These are phyloP conservation scores for Ypsolopha sequella DNA, from an alignment of 2,888 invertebrate species.

Conservation along the genomic window DNA sequence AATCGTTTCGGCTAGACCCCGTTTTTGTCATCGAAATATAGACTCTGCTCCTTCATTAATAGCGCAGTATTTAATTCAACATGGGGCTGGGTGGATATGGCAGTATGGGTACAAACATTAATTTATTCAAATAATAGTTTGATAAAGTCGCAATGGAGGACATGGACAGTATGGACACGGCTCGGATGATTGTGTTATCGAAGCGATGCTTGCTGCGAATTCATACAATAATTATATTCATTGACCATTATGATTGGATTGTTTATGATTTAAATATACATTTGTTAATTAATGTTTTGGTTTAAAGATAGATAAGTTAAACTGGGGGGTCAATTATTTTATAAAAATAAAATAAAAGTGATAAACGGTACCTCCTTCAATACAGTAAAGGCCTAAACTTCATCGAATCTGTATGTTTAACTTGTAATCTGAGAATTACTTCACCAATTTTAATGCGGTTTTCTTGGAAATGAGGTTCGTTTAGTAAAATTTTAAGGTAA, in stretches of 20 bases:
- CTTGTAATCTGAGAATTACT: too few relatives aligned
- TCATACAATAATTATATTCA: constrained; percentile 9
- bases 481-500: too few relatives aligned
- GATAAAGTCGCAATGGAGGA: constrained; percentile 53
- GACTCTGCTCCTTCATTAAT: background rate
- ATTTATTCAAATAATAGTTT: constrained; percentile 51
- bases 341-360: too few relatives aligned
- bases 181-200: constrained; percentile 26
- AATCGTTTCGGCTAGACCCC: constrained; percentile 28
- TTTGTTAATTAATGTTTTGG: background rate
- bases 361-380: background rate
- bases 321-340: too few relatives aligned
- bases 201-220: constrained; percentile 1
- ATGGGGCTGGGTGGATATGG: constrained; percentile 11
- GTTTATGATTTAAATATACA: background rate
- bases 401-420: too few relatives aligned
- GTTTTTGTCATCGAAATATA: constrained; percentile 7
- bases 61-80: constrained; percentile 13
- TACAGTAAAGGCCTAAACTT: too few relatives aligned
- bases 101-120: constrained; percentile 17
- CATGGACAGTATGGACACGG: too few relatives aligned
- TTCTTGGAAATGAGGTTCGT: too few relatives aligned
- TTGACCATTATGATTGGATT: background rate
- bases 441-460: too few relatives aligned
- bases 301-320: too few relatives aligned